Evolutionary conservation across 2,113 vertebrate genomes (phyloP).

Genomic region (Hippocampus comes): DNA sequence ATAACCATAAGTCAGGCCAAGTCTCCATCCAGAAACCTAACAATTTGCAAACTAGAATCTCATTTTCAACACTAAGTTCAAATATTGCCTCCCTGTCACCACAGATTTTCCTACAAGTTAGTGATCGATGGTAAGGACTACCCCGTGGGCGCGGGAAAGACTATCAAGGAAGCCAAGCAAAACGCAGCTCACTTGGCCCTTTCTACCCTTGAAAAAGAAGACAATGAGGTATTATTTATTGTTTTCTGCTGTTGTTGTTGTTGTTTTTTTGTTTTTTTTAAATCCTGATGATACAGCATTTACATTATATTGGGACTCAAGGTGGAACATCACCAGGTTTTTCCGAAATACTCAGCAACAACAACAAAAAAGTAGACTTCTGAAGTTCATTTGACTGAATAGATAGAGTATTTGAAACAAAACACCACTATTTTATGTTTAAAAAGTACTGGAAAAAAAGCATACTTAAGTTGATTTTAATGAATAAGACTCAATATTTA

Average conservation of each 20-base stretch:
- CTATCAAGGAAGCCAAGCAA: conserved; percentile 45
- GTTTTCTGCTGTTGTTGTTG: not conserved
- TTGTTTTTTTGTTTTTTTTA: not conserved
- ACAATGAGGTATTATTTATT: conserved; percentile 49
- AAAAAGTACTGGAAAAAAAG: too few relatives aligned
- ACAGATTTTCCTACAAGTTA: conserved; percentile 64
- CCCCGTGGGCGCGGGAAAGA: conserved; percentile 53
- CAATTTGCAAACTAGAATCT: not conserved
- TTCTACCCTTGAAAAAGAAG: conserved; percentile 34
- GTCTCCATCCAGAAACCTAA: not conserved
- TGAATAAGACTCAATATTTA: too few relatives aligned
- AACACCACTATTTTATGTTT: too few relatives aligned
- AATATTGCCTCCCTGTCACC: not conserved
- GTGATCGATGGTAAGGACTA: conserved; percentile 50
- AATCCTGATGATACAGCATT: not conserved
- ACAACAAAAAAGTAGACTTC: too few relatives aligned
- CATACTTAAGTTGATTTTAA: too few relatives aligned
- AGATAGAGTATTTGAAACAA: too few relatives aligned
- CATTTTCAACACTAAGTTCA: not conserved
- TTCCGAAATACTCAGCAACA: too few relatives aligned
- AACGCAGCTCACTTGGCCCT: conserved; percentile 57
- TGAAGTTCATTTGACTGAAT: too few relatives aligned
- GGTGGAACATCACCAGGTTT: too few relatives aligned
- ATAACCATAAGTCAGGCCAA: conserved; percentile 50
- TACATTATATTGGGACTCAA: too few relatives aligned